Percentiles rank a stretch among this genome's conserved stretches.
Conservation (phyloP, 2,888 invertebrate genomes). For the Troilus luridus region DNA sequence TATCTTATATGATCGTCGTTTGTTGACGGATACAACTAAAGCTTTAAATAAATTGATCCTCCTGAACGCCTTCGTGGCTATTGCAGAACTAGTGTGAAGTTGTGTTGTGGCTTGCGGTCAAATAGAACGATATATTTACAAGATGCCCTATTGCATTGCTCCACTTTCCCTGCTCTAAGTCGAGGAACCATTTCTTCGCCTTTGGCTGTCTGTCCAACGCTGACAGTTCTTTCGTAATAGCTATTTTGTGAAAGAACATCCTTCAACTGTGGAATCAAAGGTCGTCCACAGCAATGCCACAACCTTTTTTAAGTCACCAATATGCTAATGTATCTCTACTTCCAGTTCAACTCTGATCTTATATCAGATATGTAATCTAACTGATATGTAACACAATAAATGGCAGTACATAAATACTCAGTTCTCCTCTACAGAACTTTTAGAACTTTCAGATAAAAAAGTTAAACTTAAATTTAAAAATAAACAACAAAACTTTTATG, state of each 20-base stretch:
- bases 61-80: background rate
- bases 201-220: background rate
- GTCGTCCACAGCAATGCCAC: background rate
- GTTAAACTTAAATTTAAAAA: too few relatives aligned
- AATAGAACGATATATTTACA: background rate
- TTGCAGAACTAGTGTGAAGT: background rate
- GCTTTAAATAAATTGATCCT: too few relatives aligned
- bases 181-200: background rate
- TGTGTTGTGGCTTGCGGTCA: background rate
- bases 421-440: too few relatives aligned
- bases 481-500: too few relatives aligned
- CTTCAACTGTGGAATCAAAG: background rate
- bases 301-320: background rate
- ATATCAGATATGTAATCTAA: background rate
- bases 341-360: background rate
- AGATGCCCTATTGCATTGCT: background rate
- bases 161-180: background rate
- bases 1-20: too few relatives aligned
- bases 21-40: too few relatives aligned
- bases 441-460: too few relatives aligned
- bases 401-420: too few relatives aligned
- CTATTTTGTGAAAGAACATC: background rate
- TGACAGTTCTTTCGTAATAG: background rate
- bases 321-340: background rate
- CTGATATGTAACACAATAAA: too few relatives aligned